Base-by-base conservation (phyloP, 2,797 vertebrate species). In the Leptodactylus fallax region DNA sequence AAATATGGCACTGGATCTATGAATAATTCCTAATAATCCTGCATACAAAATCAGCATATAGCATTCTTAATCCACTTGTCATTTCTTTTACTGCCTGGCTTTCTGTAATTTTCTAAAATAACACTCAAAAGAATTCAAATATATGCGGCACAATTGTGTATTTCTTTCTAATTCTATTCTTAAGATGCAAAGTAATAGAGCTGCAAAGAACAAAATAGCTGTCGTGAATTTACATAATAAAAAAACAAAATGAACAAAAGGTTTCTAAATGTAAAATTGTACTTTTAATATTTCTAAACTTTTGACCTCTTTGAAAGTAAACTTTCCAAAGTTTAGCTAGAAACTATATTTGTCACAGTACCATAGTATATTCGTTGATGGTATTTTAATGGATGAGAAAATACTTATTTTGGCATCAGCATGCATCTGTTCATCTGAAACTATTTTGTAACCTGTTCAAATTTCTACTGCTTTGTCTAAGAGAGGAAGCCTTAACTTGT, bases 11-110 rank as follows among this genome's bases (percentile, higher is more conserved):
- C n/a, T 79, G 74, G 77, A 7, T 90, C 81, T 90, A 87, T 91
- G 88, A 93, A 93, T 91, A 93, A 93, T 91, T 93, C 90, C 92
- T 90, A 92, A 90, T 92, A 92, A 91, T 90, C 71, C 90, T 90
- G 80, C 90, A 78, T 91, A 90, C 83, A 92, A 92, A 91, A 90
- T 90, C 85, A 91, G 90, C 86, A 79, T 65, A 55, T 90, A 71
- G 85, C 87, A 92, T 85, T 79, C 92, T 90, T 89, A 93, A 94
- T 92, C 87, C 83, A 84, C 76, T 90, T 90, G 69, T 91, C 87
- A 91, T 92, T 86, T 86, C 88, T 90, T 92, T 85, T 61, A 85
- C 90, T 85, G 86, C 49, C 91, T 93, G 82, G 23, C 91, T 89
- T 92, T 93, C 87, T 90, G 85, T 87, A 90, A 74, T 90, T 93